Evolutionary conservation across 2,888 invertebrate species (phyloP), one percentile per base, ranked within the genome.

Genomic region (Drosophila villosipedis): DNA sequence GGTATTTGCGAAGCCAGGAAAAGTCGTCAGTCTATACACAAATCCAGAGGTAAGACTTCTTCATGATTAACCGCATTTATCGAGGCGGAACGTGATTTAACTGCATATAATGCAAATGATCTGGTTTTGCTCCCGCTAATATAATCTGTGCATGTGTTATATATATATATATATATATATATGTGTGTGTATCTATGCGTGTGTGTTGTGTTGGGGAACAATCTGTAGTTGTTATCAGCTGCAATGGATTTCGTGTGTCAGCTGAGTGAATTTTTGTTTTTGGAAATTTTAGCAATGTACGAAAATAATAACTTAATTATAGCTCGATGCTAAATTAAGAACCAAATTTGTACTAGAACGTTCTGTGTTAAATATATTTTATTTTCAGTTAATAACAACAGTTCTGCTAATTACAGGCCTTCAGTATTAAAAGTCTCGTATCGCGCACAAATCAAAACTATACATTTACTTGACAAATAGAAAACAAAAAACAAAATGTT

Each of bases 41-140:
- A 70, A 70, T 65, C 67, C 59, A 78, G 68, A 71, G 66, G 66
- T 78, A 71, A 58, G 57, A 69, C 74, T 61, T 73, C 73, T 74
- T 85, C 49, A 62, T 59, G 73, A 78, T 83, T 80, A 89, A 90
- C 87, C 87, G 87, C 87, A 89, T 89, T 90, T 84, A 86, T 82
- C 89, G 84, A 69, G 81, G 89, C 87, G 71, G 76, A 90, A 89
- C 87, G 78, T 86, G 89, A 84, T 90, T 87, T 86, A 74, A 82
- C 87, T 89, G 89, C 91, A 88, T 84, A 73, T 66, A 66, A 82
- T 76, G 39, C 69, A 82, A 73, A 68, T 80, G 73, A 89, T 85
- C 80, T 84, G 87, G 90, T 89, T 83, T 31, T 84, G 62, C 53
- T 39, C 57, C 37, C 22, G 43, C 73, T 39, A 62, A 65, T 16